phyloP scores from a whole-genome alignment of 1,140 invertebrate genomes.

The Homalodisca vitripennis region DNA sequence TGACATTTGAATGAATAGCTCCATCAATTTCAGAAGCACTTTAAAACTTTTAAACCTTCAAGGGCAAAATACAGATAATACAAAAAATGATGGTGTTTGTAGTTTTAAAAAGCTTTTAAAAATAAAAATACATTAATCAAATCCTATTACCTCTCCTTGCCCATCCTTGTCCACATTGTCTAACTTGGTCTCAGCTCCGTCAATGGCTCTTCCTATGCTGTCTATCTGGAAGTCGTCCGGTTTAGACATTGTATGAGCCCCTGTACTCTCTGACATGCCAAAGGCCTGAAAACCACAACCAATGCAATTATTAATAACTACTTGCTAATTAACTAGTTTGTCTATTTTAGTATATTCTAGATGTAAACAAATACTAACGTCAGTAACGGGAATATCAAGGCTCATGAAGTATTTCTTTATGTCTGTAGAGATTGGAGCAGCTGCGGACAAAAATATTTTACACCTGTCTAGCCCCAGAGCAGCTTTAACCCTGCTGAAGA shows the following conservation, averaged over 20 bases:
- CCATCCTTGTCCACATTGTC: conserved; percentile 64
- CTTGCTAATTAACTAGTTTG: background rate
- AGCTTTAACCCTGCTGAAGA: conserved; percentile 73
- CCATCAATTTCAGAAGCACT: too few relatives aligned
- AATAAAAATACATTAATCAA: too few relatives aligned
- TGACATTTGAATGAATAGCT: too few relatives aligned
- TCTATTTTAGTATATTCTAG: too few relatives aligned
- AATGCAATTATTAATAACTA: background rate
- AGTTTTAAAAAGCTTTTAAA: too few relatives aligned
- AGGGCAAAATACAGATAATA: too few relatives aligned
- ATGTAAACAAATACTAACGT: conserved; percentile 51
- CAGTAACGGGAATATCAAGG: conserved; percentile 77
- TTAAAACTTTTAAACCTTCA: too few relatives aligned
- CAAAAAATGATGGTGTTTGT: too few relatives aligned
- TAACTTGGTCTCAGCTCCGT: conserved; percentile 65
- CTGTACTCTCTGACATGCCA: conserved; percentile 83
- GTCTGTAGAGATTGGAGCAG: conserved; percentile 79
- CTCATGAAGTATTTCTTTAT: conserved; percentile 84
- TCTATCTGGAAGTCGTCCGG: conserved; percentile 57
- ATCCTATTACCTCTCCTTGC: conserved; percentile 72
- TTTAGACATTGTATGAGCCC: conserved; percentile 62
- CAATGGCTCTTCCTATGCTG: conserved; percentile 62
- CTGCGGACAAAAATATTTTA: conserved; percentile 65
- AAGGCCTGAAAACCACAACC: conserved; percentile 53
- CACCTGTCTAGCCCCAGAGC: conserved; percentile 75